phyloP scores from a whole-genome alignment of 2,113 vertebrate genomes.

The Alces alces region DNA sequence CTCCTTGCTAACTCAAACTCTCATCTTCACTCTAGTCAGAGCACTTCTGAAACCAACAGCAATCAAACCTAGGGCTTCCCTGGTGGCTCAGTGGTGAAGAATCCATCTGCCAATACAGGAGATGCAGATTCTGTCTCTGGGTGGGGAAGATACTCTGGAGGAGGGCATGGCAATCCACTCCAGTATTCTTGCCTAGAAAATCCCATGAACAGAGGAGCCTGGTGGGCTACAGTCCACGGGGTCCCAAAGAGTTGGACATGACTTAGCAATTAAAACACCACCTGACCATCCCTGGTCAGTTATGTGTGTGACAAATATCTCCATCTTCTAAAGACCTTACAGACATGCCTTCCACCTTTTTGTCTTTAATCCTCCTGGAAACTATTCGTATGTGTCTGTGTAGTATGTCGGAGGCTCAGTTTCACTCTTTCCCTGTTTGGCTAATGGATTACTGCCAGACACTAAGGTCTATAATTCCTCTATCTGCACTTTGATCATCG shows the following conservation, averaged over 20 bases:
- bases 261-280: background rate
- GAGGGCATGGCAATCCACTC: background rate
- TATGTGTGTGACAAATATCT: background rate
- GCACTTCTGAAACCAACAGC: background rate
- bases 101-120: background rate
- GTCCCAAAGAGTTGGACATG: background rate
- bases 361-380: background rate
- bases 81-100: background rate
- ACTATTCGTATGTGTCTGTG: background rate
- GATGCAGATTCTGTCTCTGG: fast-evolving
- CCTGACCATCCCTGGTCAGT: background rate
- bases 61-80: background rate
- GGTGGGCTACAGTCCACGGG: background rate
- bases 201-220: background rate
- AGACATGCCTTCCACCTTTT: background rate
- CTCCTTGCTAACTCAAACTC: background rate
- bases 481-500: no score
- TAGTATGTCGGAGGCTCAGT: background rate
- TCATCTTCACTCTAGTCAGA: background rate
- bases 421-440: background rate
- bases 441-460: background rate
- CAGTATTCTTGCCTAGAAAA: background rate
- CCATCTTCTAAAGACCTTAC: background rate
- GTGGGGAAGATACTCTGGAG: background rate
- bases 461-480: background rate